Conservation (phyloP, 2,888 invertebrate species). For the Seira sanloemensis region DNA sequence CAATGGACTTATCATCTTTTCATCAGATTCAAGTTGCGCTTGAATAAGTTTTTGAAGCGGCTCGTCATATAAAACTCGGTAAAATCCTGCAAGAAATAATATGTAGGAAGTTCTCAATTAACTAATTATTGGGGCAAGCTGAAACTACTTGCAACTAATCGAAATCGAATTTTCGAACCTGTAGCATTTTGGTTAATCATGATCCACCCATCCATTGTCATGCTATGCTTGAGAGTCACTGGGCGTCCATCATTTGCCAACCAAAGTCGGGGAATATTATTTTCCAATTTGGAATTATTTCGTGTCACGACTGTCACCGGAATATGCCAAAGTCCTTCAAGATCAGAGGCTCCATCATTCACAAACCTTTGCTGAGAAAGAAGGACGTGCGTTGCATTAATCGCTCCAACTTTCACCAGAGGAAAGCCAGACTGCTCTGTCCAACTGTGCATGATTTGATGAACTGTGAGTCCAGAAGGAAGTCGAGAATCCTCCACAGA, state of each 20-base stretch:
- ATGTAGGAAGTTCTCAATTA: too few relatives aligned
- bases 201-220: constrained; percentile 44
- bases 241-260: constrained; percentile 19
- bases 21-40: constrained; percentile 51
- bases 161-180: too few relatives aligned
- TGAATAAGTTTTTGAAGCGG: constrained; percentile 39
- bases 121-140: too few relatives aligned
- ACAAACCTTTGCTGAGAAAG: constrained; percentile 43
- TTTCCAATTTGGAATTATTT: constrained; percentile 28
- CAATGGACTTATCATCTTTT: constrained; percentile 42
- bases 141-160: too few relatives aligned
- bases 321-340: constrained; percentile 34
- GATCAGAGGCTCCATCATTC: constrained; percentile 15
- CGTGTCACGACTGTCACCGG: constrained; percentile 34
- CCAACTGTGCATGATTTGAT: constrained; percentile 49
- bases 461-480: constrained; percentile 38
- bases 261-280: constrained; percentile 35
- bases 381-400: constrained; percentile 3
- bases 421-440: constrained; percentile 51
- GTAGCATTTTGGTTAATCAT: constrained; percentile 59
- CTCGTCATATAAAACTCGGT: constrained; percentile 62
- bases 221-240: constrained; percentile 19
- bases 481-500: constrained; percentile 15
- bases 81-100: constrained; percentile 67
- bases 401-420: constrained; percentile 40